Percentiles rank a stretch among this genome's conserved stretches.
These are phyloP conservation scores for Cnemophilus loriae DNA, from an alignment of 2,113 vertebrate species.

Conservation along the genomic window DNA sequence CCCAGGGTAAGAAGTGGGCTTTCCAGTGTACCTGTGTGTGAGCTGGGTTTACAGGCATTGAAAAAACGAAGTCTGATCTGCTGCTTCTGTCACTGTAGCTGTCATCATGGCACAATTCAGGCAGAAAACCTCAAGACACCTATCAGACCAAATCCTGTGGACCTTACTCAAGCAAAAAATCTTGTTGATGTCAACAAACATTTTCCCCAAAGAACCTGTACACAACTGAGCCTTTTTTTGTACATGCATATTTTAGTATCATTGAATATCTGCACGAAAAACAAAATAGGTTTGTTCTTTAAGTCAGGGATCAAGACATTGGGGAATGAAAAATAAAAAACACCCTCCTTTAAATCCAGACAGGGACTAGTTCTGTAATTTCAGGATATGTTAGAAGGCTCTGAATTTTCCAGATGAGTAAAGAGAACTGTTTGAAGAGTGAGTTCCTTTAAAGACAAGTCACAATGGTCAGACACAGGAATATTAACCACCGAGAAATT, in stretches of 20 bases:
- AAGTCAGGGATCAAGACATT: background rate
- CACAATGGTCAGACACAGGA: background rate
- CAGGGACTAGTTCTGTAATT: background rate
- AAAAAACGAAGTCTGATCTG: background rate
- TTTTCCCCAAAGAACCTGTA: background rate
- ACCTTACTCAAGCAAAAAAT: constrained; percentile 33
- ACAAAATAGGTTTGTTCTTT: background rate
- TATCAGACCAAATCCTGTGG: constrained; percentile 29
- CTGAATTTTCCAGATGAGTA: background rate
- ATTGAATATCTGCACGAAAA: background rate
- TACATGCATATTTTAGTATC: background rate
- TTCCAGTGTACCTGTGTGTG: background rate
- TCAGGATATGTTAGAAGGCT: background rate
- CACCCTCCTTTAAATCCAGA: background rate
- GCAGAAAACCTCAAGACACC: constrained; percentile 45
- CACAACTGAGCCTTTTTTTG: background rate
- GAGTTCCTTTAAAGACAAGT: background rate
- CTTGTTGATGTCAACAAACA: constrained; percentile 47
- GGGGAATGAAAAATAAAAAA: background rate
- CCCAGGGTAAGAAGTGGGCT: background rate
- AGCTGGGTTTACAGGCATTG: background rate
- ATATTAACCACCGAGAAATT: background rate
- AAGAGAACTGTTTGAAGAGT: background rate
- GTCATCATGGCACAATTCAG: constrained; percentile 9
- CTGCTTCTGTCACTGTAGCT: background rate